Conservation (phyloP, 2,797 vertebrate genomes). For the Tauraco hartlaubi region DNA sequence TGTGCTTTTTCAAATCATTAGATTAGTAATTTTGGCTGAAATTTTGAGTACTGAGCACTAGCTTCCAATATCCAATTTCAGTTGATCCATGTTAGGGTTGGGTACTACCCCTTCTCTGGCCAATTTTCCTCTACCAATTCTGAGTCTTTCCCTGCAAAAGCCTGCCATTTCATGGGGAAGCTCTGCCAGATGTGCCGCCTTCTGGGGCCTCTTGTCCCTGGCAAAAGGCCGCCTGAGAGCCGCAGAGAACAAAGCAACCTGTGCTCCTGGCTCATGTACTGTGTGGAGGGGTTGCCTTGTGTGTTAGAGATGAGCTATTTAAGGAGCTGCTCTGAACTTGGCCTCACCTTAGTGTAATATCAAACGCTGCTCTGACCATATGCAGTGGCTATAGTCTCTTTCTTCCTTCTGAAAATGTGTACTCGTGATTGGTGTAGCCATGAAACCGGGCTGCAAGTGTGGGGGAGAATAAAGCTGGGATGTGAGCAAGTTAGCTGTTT, state of each 20-base stretch:
- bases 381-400: background rate
- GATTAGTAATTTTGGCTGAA: constrained; percentile 32
- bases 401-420: background rate
- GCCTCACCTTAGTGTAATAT: background rate
- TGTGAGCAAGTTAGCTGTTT: background rate
- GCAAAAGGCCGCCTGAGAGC: background rate
- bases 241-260: background rate
- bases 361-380: background rate
- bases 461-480: background rate
- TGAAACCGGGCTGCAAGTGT: background rate
- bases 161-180: background rate
- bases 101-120: background rate
- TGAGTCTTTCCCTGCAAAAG: background rate
- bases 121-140: background rate
- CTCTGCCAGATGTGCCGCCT: background rate
- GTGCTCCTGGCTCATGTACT: background rate
- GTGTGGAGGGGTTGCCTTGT: background rate
- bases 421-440: background rate
- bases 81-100: background rate
- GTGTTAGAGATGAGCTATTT: background rate
- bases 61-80: background rate
- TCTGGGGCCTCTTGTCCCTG: background rate
- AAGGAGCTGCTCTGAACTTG: background rate
- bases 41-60: background rate
- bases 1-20: constrained; percentile 39